Percentiles rank a stretch among this genome's conserved stretches.
Conservation (phyloP, 2,113 vertebrate species). For the Brachypodius melanocephalos region DNA sequence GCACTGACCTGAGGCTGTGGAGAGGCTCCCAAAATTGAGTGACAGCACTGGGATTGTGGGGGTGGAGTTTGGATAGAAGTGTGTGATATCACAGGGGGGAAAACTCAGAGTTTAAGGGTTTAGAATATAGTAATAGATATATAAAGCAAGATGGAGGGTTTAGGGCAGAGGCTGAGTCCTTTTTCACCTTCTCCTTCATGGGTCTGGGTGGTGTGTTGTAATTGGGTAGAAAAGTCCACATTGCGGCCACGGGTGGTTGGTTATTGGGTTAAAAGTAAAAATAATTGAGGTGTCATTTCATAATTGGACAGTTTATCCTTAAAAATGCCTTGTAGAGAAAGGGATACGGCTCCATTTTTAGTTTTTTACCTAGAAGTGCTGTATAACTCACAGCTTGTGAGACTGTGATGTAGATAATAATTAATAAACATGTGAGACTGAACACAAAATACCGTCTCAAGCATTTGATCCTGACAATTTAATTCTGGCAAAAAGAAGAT, state of each 20-base stretch:
- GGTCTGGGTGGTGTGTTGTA: too few species aligned
- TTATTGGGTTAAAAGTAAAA: background rate
- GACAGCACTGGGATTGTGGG: too few species aligned
- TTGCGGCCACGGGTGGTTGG: background rate
- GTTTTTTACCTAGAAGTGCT: background rate
- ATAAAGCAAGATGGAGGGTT: background rate
- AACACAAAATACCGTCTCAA: rapidly evolving
- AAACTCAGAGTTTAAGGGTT: background rate
- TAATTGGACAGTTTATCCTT: too few species aligned
- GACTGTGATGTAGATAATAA: background rate
- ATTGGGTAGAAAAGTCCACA: background rate
- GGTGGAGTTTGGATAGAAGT: too few species aligned
- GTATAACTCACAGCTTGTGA: background rate
- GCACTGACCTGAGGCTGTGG: too few species aligned
- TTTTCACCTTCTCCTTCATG: too few species aligned
- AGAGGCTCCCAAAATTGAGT: too few species aligned
- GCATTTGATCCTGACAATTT: background rate
- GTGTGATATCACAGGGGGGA: too few species aligned
- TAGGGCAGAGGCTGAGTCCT: too few species aligned
- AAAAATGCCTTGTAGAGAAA: background rate
- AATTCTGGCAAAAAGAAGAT: background rate
- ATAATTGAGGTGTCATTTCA: background rate
- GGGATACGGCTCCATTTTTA: background rate
- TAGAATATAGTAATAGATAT: background rate
- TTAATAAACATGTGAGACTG: background rate